Percentiles rank a stretch among this genome's conserved stretches.
phyloP scores from a whole-genome alignment of 2,888 invertebrate species.

The Meandrusa payeni region DNA sequence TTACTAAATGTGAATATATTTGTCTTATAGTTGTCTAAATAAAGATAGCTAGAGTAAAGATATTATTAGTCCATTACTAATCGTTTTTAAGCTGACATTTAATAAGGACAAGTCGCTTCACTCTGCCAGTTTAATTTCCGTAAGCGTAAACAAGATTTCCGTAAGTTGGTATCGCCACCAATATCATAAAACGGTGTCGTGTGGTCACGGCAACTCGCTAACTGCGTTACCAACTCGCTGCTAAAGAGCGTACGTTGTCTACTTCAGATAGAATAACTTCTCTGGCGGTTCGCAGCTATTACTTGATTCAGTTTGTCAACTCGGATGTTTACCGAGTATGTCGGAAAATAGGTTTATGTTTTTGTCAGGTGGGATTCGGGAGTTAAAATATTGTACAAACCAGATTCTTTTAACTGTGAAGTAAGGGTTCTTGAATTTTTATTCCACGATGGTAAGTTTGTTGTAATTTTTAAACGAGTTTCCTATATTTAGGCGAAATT shows the following conservation, averaged over 20 bases:
- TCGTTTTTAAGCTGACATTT: no score
- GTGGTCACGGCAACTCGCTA: constrained; percentile 42
- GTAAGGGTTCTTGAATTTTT: no score
- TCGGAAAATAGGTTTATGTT: constrained; percentile 13
- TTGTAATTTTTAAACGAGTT: no score
- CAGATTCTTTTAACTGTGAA: background rate
- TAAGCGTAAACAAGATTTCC: background rate
- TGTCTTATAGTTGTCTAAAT: no score
- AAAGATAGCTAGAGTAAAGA: no score
- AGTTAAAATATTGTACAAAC: constrained; percentile 1
- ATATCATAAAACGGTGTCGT: constrained; percentile 27
- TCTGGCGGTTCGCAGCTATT: constrained; percentile 36
- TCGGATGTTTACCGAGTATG: constrained; percentile 19
- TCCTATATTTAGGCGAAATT: no score
- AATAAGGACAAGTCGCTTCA: no score
- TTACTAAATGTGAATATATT: no score
- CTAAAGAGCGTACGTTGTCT: constrained; percentile 56
- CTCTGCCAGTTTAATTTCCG: background rate
- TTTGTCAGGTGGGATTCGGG: constrained; percentile 1
- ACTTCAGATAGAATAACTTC: constrained; percentile 43
- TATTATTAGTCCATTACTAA: no score
- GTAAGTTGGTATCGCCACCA: background rate
- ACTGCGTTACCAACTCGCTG: constrained; percentile 49
- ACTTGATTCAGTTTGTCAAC: constrained; percentile 41
- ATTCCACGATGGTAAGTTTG: no score